phyloP scores from a whole-genome alignment of 23 tunicate species.

The Styela plicata region DNA sequence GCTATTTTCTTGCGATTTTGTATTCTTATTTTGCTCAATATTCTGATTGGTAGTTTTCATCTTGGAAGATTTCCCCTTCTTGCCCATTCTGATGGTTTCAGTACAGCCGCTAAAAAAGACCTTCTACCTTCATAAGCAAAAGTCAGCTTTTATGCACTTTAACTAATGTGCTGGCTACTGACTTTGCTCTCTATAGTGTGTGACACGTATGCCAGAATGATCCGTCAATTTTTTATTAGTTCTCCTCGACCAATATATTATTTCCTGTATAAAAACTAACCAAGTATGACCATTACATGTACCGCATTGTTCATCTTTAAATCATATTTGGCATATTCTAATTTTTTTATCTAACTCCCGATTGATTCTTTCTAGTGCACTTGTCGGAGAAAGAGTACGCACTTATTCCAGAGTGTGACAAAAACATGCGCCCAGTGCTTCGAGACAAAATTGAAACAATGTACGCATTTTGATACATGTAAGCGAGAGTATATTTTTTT shows the following conservation, averaged over 20 bases:
- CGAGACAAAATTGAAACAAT: no score
- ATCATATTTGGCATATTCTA: no score
- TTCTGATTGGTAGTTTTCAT: not conserved
- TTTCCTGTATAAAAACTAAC: no score
- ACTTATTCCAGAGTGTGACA: not conserved
- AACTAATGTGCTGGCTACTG: not conserved
- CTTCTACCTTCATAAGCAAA: not conserved
- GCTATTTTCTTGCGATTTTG: not conserved
- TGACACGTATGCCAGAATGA: not conserved
- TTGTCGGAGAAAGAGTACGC: not conserved
- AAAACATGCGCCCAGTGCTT: no score
- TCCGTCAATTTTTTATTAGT: not conserved
- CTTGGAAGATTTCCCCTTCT: not conserved
- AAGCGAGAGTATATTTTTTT: no score
- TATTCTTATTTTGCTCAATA: not conserved
- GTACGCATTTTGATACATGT: no score
- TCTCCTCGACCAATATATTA: no score
- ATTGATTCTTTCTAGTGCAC: not conserved
- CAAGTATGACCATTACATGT: no score
- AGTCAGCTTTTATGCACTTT: not conserved
- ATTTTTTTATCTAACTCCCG: no score
- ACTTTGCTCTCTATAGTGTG: not conserved
- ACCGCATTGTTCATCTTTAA: no score
- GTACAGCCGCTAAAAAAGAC: no score
- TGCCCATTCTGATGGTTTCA: not conserved